Base-by-base conservation (phyloP, 2,113 vertebrate species). In the Mirounga angustirostris region DNA sequence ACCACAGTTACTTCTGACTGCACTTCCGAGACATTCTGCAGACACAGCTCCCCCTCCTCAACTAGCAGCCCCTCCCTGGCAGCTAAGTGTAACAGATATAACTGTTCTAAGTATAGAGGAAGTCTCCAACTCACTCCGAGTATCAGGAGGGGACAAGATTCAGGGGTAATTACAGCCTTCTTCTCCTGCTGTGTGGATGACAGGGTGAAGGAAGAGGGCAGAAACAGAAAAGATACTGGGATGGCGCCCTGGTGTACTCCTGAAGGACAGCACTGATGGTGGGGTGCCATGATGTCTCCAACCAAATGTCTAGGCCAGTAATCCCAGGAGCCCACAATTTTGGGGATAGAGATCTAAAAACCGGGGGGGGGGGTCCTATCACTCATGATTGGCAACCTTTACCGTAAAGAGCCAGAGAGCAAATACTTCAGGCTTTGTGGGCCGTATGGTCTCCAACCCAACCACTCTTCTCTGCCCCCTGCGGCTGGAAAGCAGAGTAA, bases 171-270 rank as follows among this genome's bases (percentile, higher is more conserved):
- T 5, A 54, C 2, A 7, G 3, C 24, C 16, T 43, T n/a, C 19
- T 30, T 78, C 54, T 46, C n/a, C 6, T 36, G 91, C 78, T 4
- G 4, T 63, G 67, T 0, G 5, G 21, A 3, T 12, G 33, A 43
- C 5, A 28, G 88, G 43, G 56, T 12, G 21, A 59, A 36, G n/a
- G 28, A 52, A 46, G 18, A 73, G 10, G 52, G 59, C 73, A 56
- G 63, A 65, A 16, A 63, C 0, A 2, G 50, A 81, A 46, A n/a
- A 13, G 58, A 40, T 1, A 14, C 2, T 5, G 4, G 5, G 36
- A 36, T 0, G 2, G 15, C n/a, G 16, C 73, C 54, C 50, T 22
- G 7, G 10, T 0, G 21, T 33, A 52, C 14, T 82, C 46, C 54
- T 1, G 5, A 50, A 84, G 24, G 46, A 22, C 43, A 78, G 59